These are phyloP conservation scores for Toxotes lorentzi DNA, from an alignment of 2,797 vertebrate genomes.

Conservation along the genomic window DNA sequence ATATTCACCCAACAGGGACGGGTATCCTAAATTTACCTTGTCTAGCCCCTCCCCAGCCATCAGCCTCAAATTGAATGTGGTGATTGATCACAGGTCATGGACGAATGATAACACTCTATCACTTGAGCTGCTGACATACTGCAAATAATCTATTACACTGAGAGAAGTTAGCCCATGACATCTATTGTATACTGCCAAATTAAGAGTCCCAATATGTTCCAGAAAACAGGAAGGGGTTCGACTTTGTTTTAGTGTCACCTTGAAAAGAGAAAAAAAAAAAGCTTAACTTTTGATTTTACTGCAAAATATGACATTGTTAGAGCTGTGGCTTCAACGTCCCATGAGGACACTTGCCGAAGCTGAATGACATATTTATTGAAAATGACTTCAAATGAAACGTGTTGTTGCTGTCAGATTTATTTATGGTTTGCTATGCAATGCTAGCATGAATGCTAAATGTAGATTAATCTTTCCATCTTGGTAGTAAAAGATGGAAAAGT, in stretches of 20 bases:
- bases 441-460: constrained; percentile 56
- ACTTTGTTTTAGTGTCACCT: constrained; percentile 57
- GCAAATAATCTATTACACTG: constrained; percentile 68
- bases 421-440: constrained; percentile 60
- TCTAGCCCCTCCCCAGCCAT: constrained; percentile 60
- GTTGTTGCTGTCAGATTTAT: constrained; percentile 38
- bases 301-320: constrained; percentile 17
- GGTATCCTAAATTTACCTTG: constrained; percentile 70
- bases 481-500: constrained; percentile 51
- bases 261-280: constrained; percentile 24
- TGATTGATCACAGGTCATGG: constrained; percentile 76
- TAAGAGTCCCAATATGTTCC: constrained; percentile 41
- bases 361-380: constrained; percentile 45
- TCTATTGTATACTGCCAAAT: constrained; percentile 55
- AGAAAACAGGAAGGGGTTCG: constrained; percentile 16
- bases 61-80: constrained; percentile 67
- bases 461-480: constrained; percentile 63
- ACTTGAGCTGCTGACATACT: constrained; percentile 59
- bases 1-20: constrained; percentile 63
- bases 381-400: constrained; percentile 52
- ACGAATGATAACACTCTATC: constrained; percentile 74
- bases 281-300: constrained; percentile 34
- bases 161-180: constrained; percentile 55
- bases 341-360: constrained; percentile 22
- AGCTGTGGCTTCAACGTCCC: constrained; percentile 2